phyloP scores from a whole-genome alignment of 2,113 vertebrate species.

The Gobius niger region DNA sequence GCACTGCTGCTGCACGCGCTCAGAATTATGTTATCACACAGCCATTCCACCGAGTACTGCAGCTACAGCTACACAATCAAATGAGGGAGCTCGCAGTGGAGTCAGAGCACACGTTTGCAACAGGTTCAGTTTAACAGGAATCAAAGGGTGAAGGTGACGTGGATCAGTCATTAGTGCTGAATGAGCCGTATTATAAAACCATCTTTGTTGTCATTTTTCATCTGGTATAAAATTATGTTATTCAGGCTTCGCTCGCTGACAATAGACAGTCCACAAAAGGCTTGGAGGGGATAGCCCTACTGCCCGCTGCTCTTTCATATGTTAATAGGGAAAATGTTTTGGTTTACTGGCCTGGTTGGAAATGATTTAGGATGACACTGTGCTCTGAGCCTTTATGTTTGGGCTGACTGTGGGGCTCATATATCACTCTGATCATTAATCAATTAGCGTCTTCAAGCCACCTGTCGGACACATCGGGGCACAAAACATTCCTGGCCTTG shows the following conservation, averaged over 20 bases:
- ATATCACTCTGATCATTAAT: conserved; percentile 79
- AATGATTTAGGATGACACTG: conserved; percentile 78
- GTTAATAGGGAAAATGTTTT: conserved; percentile 73
- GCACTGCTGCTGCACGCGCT: conserved; percentile 9
- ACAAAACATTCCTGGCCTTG: conserved; percentile 73
- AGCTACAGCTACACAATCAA: neutral
- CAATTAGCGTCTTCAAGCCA: conserved; percentile 79
- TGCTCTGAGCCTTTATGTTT: conserved; percentile 67
- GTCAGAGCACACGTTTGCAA: neutral
- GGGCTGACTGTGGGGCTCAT: conserved; percentile 63
- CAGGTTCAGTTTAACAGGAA: conserved; percentile 12
- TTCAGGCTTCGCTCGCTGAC: conserved; percentile 56
- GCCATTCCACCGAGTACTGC: neutral
- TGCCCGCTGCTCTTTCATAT: conserved; percentile 68
- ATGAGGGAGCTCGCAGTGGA: neutral
- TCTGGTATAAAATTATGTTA: conserved; percentile 65
- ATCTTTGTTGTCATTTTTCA: conserved; percentile 72
- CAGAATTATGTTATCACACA: conserved; percentile 27
- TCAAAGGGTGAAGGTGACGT: conserved; percentile 39
- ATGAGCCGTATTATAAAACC: conserved; percentile 68
- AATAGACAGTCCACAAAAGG: conserved; percentile 59
- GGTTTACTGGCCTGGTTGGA: conserved; percentile 78
- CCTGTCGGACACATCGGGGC: conserved; percentile 71
- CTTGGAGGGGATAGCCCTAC: conserved; percentile 49
- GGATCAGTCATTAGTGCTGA: conserved; percentile 64